Base-by-base conservation (phyloP, 2,888 invertebrate species). In the Limulus polyphemus region DNA sequence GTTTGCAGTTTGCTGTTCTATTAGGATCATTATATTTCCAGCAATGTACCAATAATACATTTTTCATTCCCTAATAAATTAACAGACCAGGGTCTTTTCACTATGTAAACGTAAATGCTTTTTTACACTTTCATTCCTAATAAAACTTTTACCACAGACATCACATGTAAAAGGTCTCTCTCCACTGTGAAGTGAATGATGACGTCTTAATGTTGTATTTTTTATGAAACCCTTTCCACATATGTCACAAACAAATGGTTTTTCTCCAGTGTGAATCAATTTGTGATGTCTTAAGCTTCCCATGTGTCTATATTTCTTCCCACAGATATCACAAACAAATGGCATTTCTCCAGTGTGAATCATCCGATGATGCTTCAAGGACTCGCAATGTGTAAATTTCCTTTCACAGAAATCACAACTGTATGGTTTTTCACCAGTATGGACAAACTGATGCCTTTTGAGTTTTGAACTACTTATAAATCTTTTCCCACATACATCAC, bases 131-230 rank as follows among this genome's bases (percentile, higher is more conserved):
- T 32, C 17, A 46, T 50, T 59, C 9, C 49, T 16, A 0, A 16
- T 56, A 48, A 89, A 90, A 60, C 80, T 78, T 75, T 86, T 87
- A 57, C 82, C 81, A 75, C 89, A 90, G 71, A 84, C 84, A 71
- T 81, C 81, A 75, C 88, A 89, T 49, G 84, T 83, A 74, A 83
- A 88, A 64, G 84, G 80, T 59, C 83, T 79, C 0, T 81, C 82
- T 57, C 83, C 82, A 72, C 77, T 81, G 76, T 86, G 86, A 69
- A 82, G 83, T 0, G 85, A 82, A 72, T 62, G 58, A 57, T 69
- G 69, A 14, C 63, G 60, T 46, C 63, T 67, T 3, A 69, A 59
- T 10, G 67, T 64, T 11, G 62, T 49, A n/a, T 16, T 49, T 7
- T 11, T n/a, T n/a, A 11, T 56, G 14, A 56, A 60, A 11, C 49